Conservation (phyloP, 2,888 invertebrate species). For the Tenthredo amoena region DNA sequence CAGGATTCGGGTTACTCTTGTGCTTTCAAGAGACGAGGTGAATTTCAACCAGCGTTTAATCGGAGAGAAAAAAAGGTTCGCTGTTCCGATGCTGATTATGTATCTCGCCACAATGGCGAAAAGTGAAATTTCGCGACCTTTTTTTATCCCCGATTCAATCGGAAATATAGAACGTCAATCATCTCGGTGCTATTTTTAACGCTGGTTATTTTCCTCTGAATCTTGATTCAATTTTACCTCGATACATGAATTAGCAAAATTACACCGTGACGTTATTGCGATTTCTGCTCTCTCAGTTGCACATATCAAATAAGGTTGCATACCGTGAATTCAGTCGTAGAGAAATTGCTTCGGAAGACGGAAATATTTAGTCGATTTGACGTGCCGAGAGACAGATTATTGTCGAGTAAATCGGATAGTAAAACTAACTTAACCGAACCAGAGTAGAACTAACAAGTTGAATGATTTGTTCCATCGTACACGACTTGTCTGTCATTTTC, state of each 20-base stretch:
- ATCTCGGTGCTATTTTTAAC: no score
- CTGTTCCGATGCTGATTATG: background rate
- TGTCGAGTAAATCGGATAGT: background rate
- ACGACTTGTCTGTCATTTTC: background rate
- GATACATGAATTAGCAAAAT: no score
- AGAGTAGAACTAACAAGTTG: conserved; percentile 39
- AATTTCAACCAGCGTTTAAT: background rate
- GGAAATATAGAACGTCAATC: no score
- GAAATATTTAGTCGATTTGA: conserved; percentile 31
- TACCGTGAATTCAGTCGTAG: background rate
- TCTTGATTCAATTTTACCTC: no score
- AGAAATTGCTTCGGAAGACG: background rate
- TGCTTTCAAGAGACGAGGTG: conserved; percentile 18
- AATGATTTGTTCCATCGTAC: conserved; percentile 30
- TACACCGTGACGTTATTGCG: no score
- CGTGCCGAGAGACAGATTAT: conserved; percentile 32
- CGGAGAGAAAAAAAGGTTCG: background rate
- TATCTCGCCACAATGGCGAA: background rate
- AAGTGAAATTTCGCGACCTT: background rate
- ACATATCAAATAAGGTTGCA: background rate
- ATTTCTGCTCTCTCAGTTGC: background rate
- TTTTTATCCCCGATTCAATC: background rate
- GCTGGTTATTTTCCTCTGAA: no score
- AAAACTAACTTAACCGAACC: conserved; percentile 5
- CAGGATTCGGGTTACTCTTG: conserved; percentile 49